Percentiles rank a stretch among this genome's conserved stretches.
phyloP scores from a whole-genome alignment of 2,797 vertebrate genomes.

The Neoniphon sammara region DNA sequence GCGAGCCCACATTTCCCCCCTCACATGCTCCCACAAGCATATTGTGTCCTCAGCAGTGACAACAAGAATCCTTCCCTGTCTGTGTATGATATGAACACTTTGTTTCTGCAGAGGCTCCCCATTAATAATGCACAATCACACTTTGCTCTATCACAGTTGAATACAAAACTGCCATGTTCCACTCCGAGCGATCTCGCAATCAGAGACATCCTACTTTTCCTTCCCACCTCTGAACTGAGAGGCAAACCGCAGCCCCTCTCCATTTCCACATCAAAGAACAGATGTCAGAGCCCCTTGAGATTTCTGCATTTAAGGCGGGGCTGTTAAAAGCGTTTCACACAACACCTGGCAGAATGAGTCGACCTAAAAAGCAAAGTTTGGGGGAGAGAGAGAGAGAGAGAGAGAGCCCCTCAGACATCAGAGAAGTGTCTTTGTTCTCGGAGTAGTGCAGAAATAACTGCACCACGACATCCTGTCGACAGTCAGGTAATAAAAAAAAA shows the following conservation, averaged over 20 bases:
- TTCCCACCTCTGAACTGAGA: constrained; percentile 34
- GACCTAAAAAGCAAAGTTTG: constrained; percentile 57
- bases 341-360: constrained; percentile 37
- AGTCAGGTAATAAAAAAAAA: neutral
- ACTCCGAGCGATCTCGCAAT: constrained; percentile 42
- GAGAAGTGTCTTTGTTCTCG: constrained; percentile 4
- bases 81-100: constrained; percentile 22
- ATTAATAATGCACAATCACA: constrained; percentile 65
- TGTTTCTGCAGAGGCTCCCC: constrained; percentile 33
- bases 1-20: neutral
- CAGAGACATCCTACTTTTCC: constrained; percentile 37
- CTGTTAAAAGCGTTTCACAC: constrained; percentile 49
- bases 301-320: constrained; percentile 20
- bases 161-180: constrained; percentile 43
- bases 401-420: constrained; percentile 8
- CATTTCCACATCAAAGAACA: constrained; percentile 32
- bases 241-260: constrained; percentile 24
- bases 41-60: neutral
- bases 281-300: constrained; percentile 34
- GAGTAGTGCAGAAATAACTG: constrained; percentile 36
- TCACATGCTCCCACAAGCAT: neutral
- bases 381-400: neutral
- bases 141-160: constrained; percentile 39
- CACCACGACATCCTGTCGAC: neutral
- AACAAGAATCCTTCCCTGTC: constrained; percentile 21